Base-by-base conservation (phyloP, 1,140 invertebrate genomes). In the Alviniconcha marisindica region DNA sequence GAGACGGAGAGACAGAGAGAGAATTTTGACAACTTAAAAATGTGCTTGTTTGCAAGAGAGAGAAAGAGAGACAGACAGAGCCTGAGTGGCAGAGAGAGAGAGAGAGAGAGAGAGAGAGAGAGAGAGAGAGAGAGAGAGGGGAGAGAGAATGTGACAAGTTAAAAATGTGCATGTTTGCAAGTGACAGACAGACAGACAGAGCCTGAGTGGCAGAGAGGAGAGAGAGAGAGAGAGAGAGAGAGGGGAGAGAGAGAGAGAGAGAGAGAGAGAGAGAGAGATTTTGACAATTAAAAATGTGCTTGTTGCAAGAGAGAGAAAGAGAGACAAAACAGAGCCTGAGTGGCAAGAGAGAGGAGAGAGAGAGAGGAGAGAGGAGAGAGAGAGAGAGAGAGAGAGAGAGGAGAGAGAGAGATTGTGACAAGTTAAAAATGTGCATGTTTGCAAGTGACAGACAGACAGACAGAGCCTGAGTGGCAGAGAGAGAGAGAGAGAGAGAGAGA, bases 381-480 rank as follows among this genome's bases (percentile, higher is more conserved):
- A 44, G 14, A 42, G 36, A 42, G 28, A 33, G 73, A 76, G 42
- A 21, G 24, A 44, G 38, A 66, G 40, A 44, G 38, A 74, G 36
- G 38, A 44, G 71, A 44, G 38, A 44, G 71, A 44, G 71, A 40
- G 71, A 40, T 51, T 51, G 28, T 54, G 44, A 76, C 73, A 54
- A 71, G 69, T 71, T 71, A 76, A 76, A 48, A 54, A 76, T 71
- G 69, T 33, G 69, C 69, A 15, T 71, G 69, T 71, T 71, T 71
- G 69, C 69, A 71, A 10, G 48, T 18, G 7, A 51, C 7, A n/a
- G n/a, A n/a, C n/a, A n/a, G n/a, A n/a, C n/a, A n/a, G n/a, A n/a
- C n/a, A n/a, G n/a, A n/a, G n/a, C n/a, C n/a, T n/a, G n/a, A n/a
- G n/a, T n/a, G n/a, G n/a, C n/a, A n/a, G n/a, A n/a, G n/a, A n/a